Evolutionary conservation across 2,797 vertebrate genomes (phyloP).

Genomic region (Squalus acanthias): DNA sequence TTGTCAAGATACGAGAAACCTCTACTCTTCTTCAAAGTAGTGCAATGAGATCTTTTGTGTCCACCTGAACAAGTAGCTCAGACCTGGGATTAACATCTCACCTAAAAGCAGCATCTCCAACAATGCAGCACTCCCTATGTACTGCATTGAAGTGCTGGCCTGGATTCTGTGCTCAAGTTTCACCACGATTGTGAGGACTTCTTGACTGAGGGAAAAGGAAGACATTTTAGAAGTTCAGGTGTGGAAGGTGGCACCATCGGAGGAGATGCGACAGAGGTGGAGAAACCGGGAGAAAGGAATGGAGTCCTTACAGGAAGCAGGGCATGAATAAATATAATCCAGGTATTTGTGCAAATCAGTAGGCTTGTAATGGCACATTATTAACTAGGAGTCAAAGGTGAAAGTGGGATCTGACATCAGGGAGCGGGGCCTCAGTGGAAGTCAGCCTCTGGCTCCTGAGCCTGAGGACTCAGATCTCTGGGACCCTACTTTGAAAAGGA

Average conservation of each 20-base stretch:
- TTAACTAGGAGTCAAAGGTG: neutral
- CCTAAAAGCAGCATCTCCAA: neutral
- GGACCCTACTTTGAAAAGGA: neutral
- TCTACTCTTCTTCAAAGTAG: neutral
- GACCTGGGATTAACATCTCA: neutral
- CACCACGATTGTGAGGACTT: neutral
- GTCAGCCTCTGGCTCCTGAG: neutral
- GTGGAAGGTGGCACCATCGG: neutral
- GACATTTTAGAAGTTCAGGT: neutral
- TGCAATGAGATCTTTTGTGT: neutral
- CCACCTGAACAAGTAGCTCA: neutral
- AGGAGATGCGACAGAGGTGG: neutral
- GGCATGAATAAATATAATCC: neutral
- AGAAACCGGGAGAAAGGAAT: neutral
- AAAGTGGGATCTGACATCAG: neutral
- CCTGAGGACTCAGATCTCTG: neutral
- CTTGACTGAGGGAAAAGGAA: neutral
- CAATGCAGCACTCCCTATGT: neutral
- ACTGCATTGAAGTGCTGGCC: neutral
- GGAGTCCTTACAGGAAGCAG: neutral
- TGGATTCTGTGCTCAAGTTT: neutral
- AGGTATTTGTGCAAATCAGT: neutral
- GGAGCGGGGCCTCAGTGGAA: neutral
- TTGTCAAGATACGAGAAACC: neutral
- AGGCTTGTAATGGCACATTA: neutral